These are phyloP conservation scores for Julus scandinavius DNA, from an alignment of 2,888 invertebrate species.

Conservation along the genomic window DNA sequence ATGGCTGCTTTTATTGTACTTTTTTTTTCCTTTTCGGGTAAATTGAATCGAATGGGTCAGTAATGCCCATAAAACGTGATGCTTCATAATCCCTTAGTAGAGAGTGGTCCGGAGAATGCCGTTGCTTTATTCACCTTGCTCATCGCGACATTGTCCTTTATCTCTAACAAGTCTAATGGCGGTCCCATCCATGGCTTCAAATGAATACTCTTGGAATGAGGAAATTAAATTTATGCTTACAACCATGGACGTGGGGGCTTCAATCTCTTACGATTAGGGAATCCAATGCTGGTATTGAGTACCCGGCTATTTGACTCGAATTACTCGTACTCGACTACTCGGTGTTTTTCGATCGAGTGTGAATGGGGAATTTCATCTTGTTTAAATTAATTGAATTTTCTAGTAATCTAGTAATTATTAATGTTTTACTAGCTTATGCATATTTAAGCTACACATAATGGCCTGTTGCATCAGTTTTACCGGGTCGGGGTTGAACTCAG, in stretches of 20 bases:
- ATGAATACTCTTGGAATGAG: not conserved
- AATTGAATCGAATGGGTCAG: slow-evolving; percentile 42
- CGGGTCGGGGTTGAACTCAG: too few relatives aligned
- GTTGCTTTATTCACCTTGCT: not conserved
- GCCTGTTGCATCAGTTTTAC: too few relatives aligned
- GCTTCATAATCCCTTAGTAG: not conserved
- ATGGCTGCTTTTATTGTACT: slow-evolving; percentile 24
- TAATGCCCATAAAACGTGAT: slow-evolving; percentile 42
- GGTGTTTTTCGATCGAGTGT: too few relatives aligned
- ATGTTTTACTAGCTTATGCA: too few relatives aligned
- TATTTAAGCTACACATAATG: too few relatives aligned
- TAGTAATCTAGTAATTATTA: too few relatives aligned
- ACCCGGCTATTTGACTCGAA: too few relatives aligned
- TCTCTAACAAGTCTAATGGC: not conserved
- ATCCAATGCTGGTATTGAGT: too few relatives aligned
- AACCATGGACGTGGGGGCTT: not conserved
- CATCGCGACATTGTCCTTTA: not conserved
- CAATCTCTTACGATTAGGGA: too few relatives aligned
- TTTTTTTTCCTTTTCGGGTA: slow-evolving; percentile 20
- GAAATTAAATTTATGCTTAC: not conserved
- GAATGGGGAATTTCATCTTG: too few relatives aligned
- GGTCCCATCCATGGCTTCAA: not conserved
- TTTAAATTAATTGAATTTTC: too few relatives aligned
- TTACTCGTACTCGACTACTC: too few relatives aligned
- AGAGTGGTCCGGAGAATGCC: not conserved